A percentile compares a stretch with the other conserved stretches of the same genome.
These are phyloP conservation scores for Aproaerema taeniolella DNA, from an alignment of 2,888 invertebrate species.

Conservation along the genomic window DNA sequence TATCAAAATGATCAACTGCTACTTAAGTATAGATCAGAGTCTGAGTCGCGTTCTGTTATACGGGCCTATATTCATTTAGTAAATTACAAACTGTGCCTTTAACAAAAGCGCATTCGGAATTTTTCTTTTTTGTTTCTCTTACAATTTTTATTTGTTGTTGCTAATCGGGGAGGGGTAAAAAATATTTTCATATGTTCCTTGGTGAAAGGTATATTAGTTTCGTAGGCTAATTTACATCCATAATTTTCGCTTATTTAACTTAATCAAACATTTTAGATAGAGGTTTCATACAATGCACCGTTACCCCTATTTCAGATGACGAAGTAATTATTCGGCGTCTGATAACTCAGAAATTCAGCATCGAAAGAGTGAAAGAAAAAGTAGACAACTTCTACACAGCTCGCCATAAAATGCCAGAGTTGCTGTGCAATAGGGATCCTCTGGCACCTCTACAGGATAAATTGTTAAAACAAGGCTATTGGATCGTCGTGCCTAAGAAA, in stretches of 20 bases:
- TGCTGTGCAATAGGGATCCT: constrained; percentile 21
- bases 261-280: neutral
- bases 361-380: constrained; percentile 30
- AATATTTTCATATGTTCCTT: no score
- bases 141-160: no score
- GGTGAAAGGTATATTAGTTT: no score
- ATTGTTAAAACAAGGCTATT: constrained; percentile 18
- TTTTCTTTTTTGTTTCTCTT: no score
- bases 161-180: no score
- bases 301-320: constrained; percentile 26
- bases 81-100: neutral
- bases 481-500: constrained; percentile 20
- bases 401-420: constrained; percentile 26
- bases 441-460: constrained; percentile 12
- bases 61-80: neutral
- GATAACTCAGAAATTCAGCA: constrained; percentile 28
- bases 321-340: constrained; percentile 29
- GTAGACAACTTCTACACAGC: constrained; percentile 34
- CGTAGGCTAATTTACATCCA: neutral
- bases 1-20: no score
- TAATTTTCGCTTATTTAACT: neutral
- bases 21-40: no score
- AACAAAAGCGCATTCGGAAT: no score
- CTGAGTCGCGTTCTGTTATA: no score
- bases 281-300: neutral